A percentile compares a stretch with the other conserved stretches of the same genome.
These are phyloP conservation scores for Abrostola tripartita DNA, from an alignment of 2,888 invertebrate genomes.

Conservation along the genomic window DNA sequence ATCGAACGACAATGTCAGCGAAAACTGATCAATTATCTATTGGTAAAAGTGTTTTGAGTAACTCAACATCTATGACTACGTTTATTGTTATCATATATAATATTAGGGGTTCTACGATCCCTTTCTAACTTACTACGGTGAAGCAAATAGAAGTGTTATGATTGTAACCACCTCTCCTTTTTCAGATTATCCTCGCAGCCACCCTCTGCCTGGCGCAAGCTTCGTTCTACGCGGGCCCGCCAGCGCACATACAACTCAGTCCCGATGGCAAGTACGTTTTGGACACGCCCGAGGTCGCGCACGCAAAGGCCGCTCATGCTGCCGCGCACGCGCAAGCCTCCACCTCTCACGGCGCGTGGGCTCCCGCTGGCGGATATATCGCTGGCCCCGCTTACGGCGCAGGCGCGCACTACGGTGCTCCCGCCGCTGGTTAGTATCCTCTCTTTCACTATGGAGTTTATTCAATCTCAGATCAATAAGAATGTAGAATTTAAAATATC, in stretches of 20 bases:
- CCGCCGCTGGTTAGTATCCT: conserved; percentile 77
- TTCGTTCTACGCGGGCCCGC: conserved; percentile 86
- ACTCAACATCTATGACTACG: background rate
- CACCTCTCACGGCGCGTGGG: conserved; percentile 83
- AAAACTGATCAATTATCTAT: conserved; percentile 41
- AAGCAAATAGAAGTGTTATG: background rate
- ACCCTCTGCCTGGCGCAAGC: conserved; percentile 86
- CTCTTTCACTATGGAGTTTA: background rate
- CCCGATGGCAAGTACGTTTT: conserved; percentile 86
- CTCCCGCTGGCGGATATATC: conserved; percentile 73
- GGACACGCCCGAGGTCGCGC: conserved; percentile 87
- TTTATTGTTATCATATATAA: too few species aligned
- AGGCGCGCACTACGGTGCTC: conserved; percentile 81
- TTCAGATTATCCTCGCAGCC: conserved; percentile 84
- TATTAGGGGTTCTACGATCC: background rate
- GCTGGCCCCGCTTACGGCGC: conserved; percentile 66
- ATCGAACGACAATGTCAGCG: conserved; percentile 54
- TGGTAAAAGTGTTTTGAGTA: conserved; percentile 9
- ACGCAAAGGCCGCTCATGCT: conserved; percentile 84
- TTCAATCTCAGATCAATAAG: background rate
- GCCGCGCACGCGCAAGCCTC: conserved; percentile 85
- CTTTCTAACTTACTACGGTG: background rate
- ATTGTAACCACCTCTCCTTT: conserved; percentile 15
- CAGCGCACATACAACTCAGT: conserved; percentile 82
- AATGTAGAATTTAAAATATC: too few species aligned